Base-by-base conservation (phyloP, 2,113 vertebrate genomes). In the Festucalex cinctus region DNA sequence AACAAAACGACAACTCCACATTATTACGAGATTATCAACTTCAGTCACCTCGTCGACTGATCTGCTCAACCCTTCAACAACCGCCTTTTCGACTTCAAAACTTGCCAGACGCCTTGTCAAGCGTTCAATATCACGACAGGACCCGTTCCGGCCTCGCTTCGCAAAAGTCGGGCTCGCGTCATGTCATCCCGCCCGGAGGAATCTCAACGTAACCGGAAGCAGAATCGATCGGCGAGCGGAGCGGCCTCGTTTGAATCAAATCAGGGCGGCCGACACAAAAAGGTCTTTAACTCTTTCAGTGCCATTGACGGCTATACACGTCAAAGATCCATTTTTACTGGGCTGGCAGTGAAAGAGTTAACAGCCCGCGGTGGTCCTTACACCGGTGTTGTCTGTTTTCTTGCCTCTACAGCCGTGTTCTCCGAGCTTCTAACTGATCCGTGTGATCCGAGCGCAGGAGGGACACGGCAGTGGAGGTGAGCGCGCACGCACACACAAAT, bases 241-340 rank as follows among this genome's bases (percentile, higher is more conserved):
- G 84, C 53, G 73, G 66, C 76, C 79, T 84, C 76, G 79, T 69
- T n/a, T 75, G 81, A 89, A 91, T 90, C 85, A 63, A 85, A 89
- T 88, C 76, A 82, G 60, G 75, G 66, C 13, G 26, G 53, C 65
- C 70, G 72, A 81, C 85, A 87, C 79, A 83, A 78, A n/a, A 77
- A 69, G 54, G 76, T 77, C 83, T 81, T 74, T 88, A 90, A n/a
- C n/a, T n/a, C n/a, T n/a, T n/a, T n/a, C n/a, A n/a, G n/a, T n/a
- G n/a, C n/a, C n/a, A n/a, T n/a, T n/a, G n/a, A n/a, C n/a, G n/a
- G n/a, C n/a, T n/a, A n/a, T n/a, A n/a, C n/a, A n/a, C n/a, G n/a
- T n/a, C n/a, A n/a, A n/a, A n/a, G n/a, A n/a, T n/a, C n/a, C n/a
- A n/a, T n/a, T n/a, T n/a, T n/a, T n/a, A n/a, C n/a, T n/a, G n/a